These are phyloP conservation scores for Amphilophus citrinellus DNA, from an alignment of 2,113 vertebrate species.

Conservation along the genomic window DNA sequence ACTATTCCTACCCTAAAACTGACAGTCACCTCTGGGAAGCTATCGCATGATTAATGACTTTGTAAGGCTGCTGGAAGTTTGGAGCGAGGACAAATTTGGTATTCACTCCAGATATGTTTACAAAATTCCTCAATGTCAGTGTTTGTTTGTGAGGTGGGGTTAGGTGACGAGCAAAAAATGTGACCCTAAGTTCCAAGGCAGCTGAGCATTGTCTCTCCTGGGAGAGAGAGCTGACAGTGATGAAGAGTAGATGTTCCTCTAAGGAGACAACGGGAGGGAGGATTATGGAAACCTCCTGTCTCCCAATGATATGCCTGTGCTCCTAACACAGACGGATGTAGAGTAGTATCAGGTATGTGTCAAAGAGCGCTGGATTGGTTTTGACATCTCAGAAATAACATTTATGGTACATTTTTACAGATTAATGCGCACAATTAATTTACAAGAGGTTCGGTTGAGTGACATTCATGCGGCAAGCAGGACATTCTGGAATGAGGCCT, in stretches of 20 bases:
- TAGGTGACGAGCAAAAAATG: slow-evolving; percentile 66
- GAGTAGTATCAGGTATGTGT: slow-evolving; percentile 75
- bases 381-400: slow-evolving; percentile 65
- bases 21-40: slow-evolving; percentile 78
- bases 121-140: slow-evolving; percentile 68
- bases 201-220: slow-evolving; percentile 66
- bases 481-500: slow-evolving; percentile 44
- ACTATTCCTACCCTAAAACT: slow-evolving; percentile 67
- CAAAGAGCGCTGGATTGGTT: slow-evolving; percentile 56
- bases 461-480: slow-evolving; percentile 54
- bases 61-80: slow-evolving; percentile 77
- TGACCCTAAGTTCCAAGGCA: slow-evolving; percentile 59
- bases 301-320: slow-evolving; percentile 66
- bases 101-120: slow-evolving; percentile 76
- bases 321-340: slow-evolving; percentile 74
- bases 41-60: slow-evolving; percentile 77
- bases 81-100: slow-evolving; percentile 61
- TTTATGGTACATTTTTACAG: slow-evolving; percentile 69
- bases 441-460: slow-evolving; percentile 52
- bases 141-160: slow-evolving; percentile 78
- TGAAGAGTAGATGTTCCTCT: slow-evolving; percentile 81
- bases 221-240: slow-evolving; percentile 76
- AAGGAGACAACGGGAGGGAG: slow-evolving; percentile 71
- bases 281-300: slow-evolving; percentile 77
- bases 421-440: slow-evolving; percentile 60